Conservation (phyloP, 2,888 invertebrate genomes). For the Punctoribates punctum region DNA sequence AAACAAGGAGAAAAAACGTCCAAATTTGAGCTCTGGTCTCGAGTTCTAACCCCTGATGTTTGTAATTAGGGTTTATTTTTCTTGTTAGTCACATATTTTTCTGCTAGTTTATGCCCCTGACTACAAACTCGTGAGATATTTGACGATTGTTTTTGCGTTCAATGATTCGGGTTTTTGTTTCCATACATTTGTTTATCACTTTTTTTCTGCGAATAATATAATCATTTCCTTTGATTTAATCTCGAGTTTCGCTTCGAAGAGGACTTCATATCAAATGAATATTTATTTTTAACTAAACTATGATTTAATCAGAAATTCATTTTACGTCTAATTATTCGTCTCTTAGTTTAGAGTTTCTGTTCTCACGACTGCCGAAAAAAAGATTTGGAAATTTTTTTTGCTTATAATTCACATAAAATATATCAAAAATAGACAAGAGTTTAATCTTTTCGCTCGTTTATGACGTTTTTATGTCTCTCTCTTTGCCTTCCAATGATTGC, state of each 20-base stretch:
- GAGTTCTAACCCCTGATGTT: background rate
- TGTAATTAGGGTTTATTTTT: background rate
- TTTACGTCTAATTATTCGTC: background rate
- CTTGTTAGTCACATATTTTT: too few species aligned
- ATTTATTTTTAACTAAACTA: background rate
- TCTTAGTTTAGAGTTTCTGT: background rate
- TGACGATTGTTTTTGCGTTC: too few species aligned
- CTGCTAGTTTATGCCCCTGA: too few species aligned
- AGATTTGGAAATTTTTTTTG: background rate
- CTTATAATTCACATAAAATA: background rate
- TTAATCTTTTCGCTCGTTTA: too few species aligned
- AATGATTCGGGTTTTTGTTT: background rate
- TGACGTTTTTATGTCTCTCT: too few species aligned
- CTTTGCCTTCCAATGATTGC: background rate
- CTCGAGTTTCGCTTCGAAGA: background rate
- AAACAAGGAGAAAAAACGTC: background rate
- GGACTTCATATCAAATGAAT: background rate
- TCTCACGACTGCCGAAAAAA: background rate
- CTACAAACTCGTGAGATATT: too few species aligned
- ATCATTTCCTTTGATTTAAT: background rate
- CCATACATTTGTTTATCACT: background rate
- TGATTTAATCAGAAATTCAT: background rate
- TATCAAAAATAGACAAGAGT: background rate
- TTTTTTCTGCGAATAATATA: background rate
- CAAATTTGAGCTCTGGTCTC: background rate